phyloP scores from a whole-genome alignment of 2,888 invertebrate genomes.

The Deilephila porcellus region DNA sequence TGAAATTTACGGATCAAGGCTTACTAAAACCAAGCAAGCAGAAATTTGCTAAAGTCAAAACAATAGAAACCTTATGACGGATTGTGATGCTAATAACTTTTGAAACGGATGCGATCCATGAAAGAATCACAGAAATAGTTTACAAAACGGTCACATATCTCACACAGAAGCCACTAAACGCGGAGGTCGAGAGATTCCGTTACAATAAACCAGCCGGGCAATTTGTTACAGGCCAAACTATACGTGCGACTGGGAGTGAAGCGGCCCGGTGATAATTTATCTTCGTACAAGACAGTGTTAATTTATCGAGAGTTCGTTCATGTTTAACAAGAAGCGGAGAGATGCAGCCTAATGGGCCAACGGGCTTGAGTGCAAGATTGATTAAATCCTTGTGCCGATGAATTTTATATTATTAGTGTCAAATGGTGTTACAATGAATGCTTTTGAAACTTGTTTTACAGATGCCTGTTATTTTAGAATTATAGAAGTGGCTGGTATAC shows the following conservation, averaged over 20 bases:
- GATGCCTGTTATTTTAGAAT: too few relatives aligned
- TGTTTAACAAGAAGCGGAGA: slow-evolving; percentile 7
- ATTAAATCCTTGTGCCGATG: neutral
- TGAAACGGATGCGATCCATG: neutral
- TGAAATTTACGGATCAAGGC: too few relatives aligned
- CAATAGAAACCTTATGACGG: neutral
- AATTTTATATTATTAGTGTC: too few relatives aligned
- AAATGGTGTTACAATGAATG: too few relatives aligned
- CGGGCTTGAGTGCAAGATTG: neutral
- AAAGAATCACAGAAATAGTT: slow-evolving; percentile 17
- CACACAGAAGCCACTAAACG: slow-evolving; percentile 24
- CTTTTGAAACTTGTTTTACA: too few relatives aligned
- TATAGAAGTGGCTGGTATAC: too few relatives aligned
- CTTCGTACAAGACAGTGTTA: slow-evolving; percentile 44
- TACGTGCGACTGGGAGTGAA: slow-evolving; percentile 11
- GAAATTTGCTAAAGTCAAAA: neutral
- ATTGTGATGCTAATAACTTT: slow-evolving; percentile 2
- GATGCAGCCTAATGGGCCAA: neutral
- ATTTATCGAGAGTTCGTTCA: slow-evolving; percentile 37
- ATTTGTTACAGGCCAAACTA: slow-evolving; percentile 37
- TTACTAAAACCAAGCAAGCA: too few relatives aligned
- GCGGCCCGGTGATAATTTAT: slow-evolving; percentile 39
- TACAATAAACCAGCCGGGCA: slow-evolving; percentile 45
- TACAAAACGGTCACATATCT: slow-evolving; percentile 26
- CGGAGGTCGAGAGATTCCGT: slow-evolving; percentile 45